A percentile compares a stretch with the other conserved stretches of the same genome.
Evolutionary conservation across 1,140 invertebrate species (phyloP).

Genomic region (Drosophila gunungcola): DNA sequence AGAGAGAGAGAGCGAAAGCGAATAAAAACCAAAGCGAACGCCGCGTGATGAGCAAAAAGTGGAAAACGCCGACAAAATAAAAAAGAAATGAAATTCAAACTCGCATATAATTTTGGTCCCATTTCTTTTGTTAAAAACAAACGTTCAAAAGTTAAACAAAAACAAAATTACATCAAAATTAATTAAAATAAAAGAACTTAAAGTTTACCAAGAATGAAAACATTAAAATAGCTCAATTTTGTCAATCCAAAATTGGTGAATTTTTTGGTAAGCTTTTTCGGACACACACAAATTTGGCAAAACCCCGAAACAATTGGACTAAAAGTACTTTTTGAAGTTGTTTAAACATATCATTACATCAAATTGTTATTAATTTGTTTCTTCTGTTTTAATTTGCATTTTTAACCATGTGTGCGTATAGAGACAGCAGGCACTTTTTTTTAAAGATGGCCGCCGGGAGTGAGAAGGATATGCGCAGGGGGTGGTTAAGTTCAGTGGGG

Average conservation of each 20-base stretch:
- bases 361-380: neutral
- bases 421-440: slow-evolving; percentile 46
- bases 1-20: slow-evolving; percentile 27
- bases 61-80: slow-evolving; percentile 73
- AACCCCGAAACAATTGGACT: slow-evolving; percentile 18
- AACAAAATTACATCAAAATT: slow-evolving; percentile 11
- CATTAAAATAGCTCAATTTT: slow-evolving; percentile 24
- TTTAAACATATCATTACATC: slow-evolving; percentile 26
- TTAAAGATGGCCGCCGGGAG: slow-evolving; percentile 66
- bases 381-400: slow-evolving; percentile 17
- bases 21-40: slow-evolving; percentile 28
- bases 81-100: slow-evolving; percentile 44
- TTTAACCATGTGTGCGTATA: slow-evolving; percentile 25
- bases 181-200: slow-evolving; percentile 28
- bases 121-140: slow-evolving; percentile 35
- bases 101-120: slow-evolving; percentile 20
- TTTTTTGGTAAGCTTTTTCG: slow-evolving; percentile 60
- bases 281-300: slow-evolving; percentile 27
- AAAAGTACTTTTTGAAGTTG: slow-evolving; percentile 17
- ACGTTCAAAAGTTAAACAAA: slow-evolving; percentile 29
- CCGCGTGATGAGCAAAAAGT: slow-evolving; percentile 52
- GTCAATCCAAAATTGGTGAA: slow-evolving; percentile 50
- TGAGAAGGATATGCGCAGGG: slow-evolving; percentile 14
- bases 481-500: slow-evolving; percentile 11
- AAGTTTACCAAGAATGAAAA: slow-evolving; percentile 70